phyloP scores from a whole-genome alignment of 2,113 vertebrate species.

The Spea multiplicata region DNA sequence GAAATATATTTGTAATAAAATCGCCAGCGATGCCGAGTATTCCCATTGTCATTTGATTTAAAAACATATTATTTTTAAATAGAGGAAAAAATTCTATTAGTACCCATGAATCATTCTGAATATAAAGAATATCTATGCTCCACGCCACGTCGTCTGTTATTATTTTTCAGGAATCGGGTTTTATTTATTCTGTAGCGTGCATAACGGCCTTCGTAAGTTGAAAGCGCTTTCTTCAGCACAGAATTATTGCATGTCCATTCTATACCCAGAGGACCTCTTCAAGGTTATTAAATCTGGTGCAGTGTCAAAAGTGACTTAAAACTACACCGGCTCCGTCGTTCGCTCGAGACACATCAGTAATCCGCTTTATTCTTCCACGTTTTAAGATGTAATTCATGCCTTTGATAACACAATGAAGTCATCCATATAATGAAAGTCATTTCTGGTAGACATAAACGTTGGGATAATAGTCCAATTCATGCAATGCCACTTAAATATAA shows the following conservation, averaged over 20 bases:
- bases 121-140: slow-evolving; percentile 2
- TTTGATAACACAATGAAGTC: neutral
- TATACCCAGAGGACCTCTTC: slow-evolving; percentile 49
- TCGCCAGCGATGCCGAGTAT: slow-evolving; percentile 38
- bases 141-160: neutral
- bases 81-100: slow-evolving; percentile 18
- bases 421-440: no score
- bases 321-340: slow-evolving; percentile 27
- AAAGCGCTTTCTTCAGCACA: slow-evolving; percentile 43
- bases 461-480: no score
- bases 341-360: slow-evolving; percentile 51
- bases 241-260: neutral
- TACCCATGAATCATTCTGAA: neutral
- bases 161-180: neutral
- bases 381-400: slow-evolving; percentile 14
- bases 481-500: no score
- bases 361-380: slow-evolving; percentile 52
- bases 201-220: slow-evolving; percentile 51
- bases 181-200: slow-evolving; percentile 48
- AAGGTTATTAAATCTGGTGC: slow-evolving; percentile 58
- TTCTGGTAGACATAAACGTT: no score
- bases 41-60: slow-evolving; percentile 45
- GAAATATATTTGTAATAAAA: slow-evolving; percentile 57
- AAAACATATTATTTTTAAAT: slow-evolving; percentile 3
- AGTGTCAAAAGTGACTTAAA: slow-evolving; percentile 52